Evolutionary conservation across 2,797 vertebrate species (phyloP).

Genomic region (Austrolebias charrua): DNA sequence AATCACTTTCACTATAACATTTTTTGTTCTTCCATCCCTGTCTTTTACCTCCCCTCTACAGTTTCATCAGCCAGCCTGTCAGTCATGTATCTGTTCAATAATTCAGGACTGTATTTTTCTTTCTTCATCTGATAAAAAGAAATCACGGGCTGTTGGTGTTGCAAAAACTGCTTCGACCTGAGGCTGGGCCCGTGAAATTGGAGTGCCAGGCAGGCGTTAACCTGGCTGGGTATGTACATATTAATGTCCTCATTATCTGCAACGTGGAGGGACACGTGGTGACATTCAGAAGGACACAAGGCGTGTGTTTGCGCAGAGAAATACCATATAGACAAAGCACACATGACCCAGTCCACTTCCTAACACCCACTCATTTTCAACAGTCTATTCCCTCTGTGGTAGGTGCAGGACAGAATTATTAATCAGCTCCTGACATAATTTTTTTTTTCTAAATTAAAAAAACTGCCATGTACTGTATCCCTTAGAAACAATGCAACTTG

Average conservation of each 20-base stretch:
- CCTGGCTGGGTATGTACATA: constrained; percentile 72
- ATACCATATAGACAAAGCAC: not conserved
- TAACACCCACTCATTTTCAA: constrained; percentile 34
- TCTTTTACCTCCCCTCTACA: constrained; percentile 51
- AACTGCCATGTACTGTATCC: constrained; percentile 54
- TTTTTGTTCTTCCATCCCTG: constrained; percentile 54
- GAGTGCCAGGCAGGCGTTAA: constrained; percentile 63
- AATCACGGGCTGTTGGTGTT: constrained; percentile 37
- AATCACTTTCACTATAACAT: constrained; percentile 47
- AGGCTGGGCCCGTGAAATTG: constrained; percentile 62
- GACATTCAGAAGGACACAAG: constrained; percentile 58
- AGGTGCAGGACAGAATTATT: constrained; percentile 59
- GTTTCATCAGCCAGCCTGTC: constrained; percentile 68
- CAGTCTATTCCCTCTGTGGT: constrained; percentile 63
- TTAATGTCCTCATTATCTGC: constrained; percentile 71
- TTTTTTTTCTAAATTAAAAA: too few relatives aligned
- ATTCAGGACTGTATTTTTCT: constrained; percentile 65
- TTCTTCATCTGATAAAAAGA: constrained; percentile 59
- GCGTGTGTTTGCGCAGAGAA: constrained; percentile 25
- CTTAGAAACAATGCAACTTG: constrained; percentile 62
- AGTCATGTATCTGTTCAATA: constrained; percentile 71
- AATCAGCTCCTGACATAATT: constrained; percentile 58
- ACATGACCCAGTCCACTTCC: constrained; percentile 29
- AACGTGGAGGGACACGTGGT: constrained; percentile 35
- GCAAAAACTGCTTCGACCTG: constrained; percentile 30